These are phyloP conservation scores for Apantesis nais DNA, from an alignment of 2,888 invertebrate genomes.

Conservation along the genomic window DNA sequence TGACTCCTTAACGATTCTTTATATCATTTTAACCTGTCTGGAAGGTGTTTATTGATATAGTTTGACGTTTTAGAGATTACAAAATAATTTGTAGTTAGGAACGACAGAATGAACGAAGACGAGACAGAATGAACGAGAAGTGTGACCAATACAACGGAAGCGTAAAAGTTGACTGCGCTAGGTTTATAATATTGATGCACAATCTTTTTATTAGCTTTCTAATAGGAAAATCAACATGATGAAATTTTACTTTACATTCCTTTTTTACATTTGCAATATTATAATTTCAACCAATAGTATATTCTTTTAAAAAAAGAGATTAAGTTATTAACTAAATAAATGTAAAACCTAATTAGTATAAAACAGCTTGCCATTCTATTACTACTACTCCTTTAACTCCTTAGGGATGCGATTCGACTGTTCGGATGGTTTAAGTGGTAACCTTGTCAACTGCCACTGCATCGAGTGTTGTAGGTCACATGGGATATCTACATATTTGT, in stretches of 20 bases:
- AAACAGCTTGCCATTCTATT: background rate
- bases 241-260: too few species aligned
- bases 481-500: conserved; percentile 9
- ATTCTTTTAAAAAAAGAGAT: too few species aligned
- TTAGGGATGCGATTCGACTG: background rate
- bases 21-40: background rate
- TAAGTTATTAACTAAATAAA: background rate
- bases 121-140: too few species aligned
- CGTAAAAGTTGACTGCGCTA: background rate
- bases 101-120: background rate
- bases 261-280: too few species aligned
- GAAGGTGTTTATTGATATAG: background rate
- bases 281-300: too few species aligned
- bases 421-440: background rate
- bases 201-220: too few species aligned
- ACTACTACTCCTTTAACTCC: background rate
- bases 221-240: too few species aligned
- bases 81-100: background rate
- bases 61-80: too few species aligned
- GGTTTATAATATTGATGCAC: too few species aligned
- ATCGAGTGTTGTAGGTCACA: conserved; percentile 2
- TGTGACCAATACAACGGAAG: too few species aligned
- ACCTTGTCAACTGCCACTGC: conserved; percentile 10
- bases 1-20: background rate
- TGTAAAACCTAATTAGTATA: background rate